These are phyloP conservation scores for Gastrophysa polygoni DNA, from an alignment of 2,888 invertebrate genomes.

Conservation along the genomic window DNA sequence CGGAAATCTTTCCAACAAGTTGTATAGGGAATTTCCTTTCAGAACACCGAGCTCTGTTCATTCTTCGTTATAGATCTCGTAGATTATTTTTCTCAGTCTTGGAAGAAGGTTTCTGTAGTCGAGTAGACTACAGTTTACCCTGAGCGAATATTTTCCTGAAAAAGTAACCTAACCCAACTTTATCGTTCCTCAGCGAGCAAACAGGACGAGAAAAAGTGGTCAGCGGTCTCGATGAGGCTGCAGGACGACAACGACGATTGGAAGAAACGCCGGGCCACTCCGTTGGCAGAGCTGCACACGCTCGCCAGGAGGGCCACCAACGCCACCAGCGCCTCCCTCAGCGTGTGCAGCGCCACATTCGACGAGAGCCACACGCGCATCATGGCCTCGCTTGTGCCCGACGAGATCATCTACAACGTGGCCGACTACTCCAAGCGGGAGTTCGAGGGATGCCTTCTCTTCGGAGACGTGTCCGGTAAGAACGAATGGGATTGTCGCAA, in stretches of 20 bases:
- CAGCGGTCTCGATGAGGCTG: background rate
- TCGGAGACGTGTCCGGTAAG: constrained; percentile 68
- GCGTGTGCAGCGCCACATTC: background rate
- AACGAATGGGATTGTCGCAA: no score
- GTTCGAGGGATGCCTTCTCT: constrained; percentile 66
- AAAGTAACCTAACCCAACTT: background rate
- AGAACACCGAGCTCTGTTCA: background rate
- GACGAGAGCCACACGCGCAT: constrained; percentile 57
- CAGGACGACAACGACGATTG: constrained; percentile 30
- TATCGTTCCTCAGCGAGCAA: constrained; percentile 10
- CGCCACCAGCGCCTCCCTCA: constrained; percentile 4
- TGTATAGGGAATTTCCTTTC: no score
- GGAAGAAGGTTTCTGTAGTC: no score
- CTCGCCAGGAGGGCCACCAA: background rate
- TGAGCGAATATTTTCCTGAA: background rate
- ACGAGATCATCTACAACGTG: constrained; percentile 67
- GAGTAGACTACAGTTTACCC: no score
- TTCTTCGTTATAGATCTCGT: background rate
- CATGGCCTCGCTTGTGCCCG: constrained; percentile 69
- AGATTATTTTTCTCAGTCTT: background rate
- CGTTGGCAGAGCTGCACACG: constrained; percentile 18
- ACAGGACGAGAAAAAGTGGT: constrained; percentile 20
- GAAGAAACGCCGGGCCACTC: constrained; percentile 33
- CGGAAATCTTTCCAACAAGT: no score
- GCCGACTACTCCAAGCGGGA: constrained; percentile 61